Evolutionary conservation across 2,888 invertebrate genomes (phyloP), one percentile per base, ranked within the genome.

Genomic region (Xylocampa areola): DNA sequence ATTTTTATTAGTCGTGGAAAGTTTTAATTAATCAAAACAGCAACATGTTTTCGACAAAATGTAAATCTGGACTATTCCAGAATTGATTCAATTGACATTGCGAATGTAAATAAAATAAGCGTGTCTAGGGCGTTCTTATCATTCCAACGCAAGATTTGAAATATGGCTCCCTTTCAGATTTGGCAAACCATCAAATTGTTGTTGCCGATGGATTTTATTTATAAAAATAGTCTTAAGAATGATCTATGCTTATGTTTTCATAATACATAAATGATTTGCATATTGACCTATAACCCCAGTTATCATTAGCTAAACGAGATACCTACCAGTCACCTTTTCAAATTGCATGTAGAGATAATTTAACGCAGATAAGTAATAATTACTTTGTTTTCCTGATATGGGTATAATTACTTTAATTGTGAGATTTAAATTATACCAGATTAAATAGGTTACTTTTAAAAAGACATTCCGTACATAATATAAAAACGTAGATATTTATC

Each of bases 171-270:
- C n/a, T 39, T 50, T 40, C 23, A 7, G 17, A 50, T 50, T 41
- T 59, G 58, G 58, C 40, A 41, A 8, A 4, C 5, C 1, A 29
- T 40, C 23, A 62, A 62, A 29, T 10, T 8, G 25, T 30, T 21
- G 27, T 33, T 48, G 17, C 23, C 17, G 10, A 10, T 58, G 17
- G 29, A 62, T 23, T 40, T 40, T 21, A 35, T 14, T 25, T 23
- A 13, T 36, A 30, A 51, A 62, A 59, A 40, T 62, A 40, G 11
- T 14, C 11, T 37, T n/a, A 25, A 25, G 25, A 8, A 16, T 33
- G 14, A 11, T 47, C 10, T 60, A 36, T 29, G 23, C 29, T 10
- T 45, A 29, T 7, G n/a, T n/a, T n/a, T n/a, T n/a, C n/a, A n/a
- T n/a, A n/a, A n/a, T 17, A 17, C 1, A 23, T 17, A 1, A 16